A percentile compares a stretch with the other conserved stretches of the same genome.
Evolutionary conservation across 2,113 vertebrate species (phyloP).

Genomic region (Helogale parvula): DNA sequence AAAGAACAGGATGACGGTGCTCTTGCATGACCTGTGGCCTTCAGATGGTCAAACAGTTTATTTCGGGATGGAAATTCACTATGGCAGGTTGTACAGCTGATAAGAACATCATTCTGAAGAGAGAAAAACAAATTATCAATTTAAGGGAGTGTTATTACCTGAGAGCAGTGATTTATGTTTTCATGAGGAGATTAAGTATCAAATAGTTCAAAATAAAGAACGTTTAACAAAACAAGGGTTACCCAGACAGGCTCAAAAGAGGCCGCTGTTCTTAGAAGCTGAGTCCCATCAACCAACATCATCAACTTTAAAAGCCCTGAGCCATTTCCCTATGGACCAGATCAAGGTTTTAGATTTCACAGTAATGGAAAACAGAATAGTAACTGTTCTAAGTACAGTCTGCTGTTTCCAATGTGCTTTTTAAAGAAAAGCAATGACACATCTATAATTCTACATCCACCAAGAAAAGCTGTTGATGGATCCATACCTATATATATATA

Average conservation of each 20-base stretch:
- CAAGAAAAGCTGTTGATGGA: neutral
- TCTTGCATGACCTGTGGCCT: slow-evolving; percentile 92
- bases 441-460: neutral
- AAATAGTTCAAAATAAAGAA: neutral
- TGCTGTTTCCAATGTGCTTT: neutral
- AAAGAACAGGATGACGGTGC: slow-evolving; percentile 78
- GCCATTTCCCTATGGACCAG: neutral
- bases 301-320: neutral
- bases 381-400: neutral
- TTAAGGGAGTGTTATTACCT: neutral
- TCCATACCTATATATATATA: neutral
- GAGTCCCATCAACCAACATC: neutral
- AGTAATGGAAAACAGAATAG: neutral
- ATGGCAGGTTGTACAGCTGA: slow-evolving; percentile 91
- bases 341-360: neutral
- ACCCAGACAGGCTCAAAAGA: neutral
- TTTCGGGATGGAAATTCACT: slow-evolving; percentile 93
- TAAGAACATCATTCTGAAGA: slow-evolving; percentile 86
- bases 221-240: neutral
- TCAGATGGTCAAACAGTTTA: slow-evolving; percentile 97
- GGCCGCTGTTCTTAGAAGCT: neutral
- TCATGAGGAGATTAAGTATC: neutral
- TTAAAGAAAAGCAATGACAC: neutral
- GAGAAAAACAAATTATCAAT: neutral
- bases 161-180: neutral